Percentiles rank a stretch among this genome's conserved stretches.
phyloP scores from a whole-genome alignment of 1,140 invertebrate species.

The Formica selysi region DNA sequence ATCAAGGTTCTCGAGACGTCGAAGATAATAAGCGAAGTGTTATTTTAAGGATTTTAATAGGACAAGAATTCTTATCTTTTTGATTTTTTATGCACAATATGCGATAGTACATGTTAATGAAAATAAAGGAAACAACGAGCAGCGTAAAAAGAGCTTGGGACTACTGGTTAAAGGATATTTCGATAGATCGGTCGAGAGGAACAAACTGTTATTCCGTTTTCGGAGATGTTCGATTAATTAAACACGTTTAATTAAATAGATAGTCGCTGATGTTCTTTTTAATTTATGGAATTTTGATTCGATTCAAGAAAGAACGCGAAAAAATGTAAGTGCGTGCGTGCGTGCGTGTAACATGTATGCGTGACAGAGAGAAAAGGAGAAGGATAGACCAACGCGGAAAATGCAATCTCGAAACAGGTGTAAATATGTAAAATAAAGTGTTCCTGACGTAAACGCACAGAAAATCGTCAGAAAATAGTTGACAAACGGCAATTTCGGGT shows the following conservation, averaged over 20 bases:
- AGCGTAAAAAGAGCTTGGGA: not conserved
- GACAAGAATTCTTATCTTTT: not conserved
- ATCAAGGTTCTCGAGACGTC: not conserved
- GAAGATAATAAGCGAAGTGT: not conserved
- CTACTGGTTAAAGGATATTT: slow-evolving; percentile 46
- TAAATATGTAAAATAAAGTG: slow-evolving; percentile 68
- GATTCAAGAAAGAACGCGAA: slow-evolving; percentile 10
- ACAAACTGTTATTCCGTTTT: slow-evolving; percentile 27
- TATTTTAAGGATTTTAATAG: not conserved
- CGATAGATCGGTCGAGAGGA: not conserved
- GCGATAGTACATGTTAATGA: too few relatives aligned
- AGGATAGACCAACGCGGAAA: slow-evolving; percentile 43
- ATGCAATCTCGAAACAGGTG: slow-evolving; percentile 49
- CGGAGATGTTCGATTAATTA: slow-evolving; percentile 34
- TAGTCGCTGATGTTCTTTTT: slow-evolving; percentile 44
- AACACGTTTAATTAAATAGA: not conserved
- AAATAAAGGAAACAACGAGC: not conserved
- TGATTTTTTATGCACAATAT: not conserved
- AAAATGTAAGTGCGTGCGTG: slow-evolving; percentile 20
- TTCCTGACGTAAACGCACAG: slow-evolving; percentile 72
- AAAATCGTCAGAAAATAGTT: slow-evolving; percentile 63
- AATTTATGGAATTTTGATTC: slow-evolving; percentile 37
- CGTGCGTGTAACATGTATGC: slow-evolving; percentile 24
- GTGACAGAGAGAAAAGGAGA: slow-evolving; percentile 34
- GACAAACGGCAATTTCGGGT: slow-evolving; percentile 22